Evolutionary conservation across 2,888 invertebrate genomes (phyloP).

Genomic region (Encarsia formosa): DNA sequence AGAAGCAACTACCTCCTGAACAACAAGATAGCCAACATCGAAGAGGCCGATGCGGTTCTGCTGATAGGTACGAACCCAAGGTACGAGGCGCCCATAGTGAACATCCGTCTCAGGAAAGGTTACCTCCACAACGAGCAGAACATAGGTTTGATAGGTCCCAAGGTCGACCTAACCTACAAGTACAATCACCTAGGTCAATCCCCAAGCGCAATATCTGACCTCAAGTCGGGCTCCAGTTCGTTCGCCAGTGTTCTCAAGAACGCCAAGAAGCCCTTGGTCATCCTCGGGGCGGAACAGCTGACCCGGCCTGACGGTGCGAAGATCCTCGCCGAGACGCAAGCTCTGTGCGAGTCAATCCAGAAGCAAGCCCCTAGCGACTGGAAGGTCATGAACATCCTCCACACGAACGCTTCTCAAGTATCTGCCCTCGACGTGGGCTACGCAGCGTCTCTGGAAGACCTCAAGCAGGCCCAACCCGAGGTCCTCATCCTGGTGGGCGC

Average conservation of each 20-base stretch:
- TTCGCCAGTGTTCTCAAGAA: slow-evolving; percentile 65
- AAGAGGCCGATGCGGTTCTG: slow-evolving; percentile 89
- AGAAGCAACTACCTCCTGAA: slow-evolving; percentile 91
- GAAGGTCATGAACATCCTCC: slow-evolving; percentile 90
- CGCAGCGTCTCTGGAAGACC: slow-evolving; percentile 64
- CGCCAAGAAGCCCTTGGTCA: slow-evolving; percentile 85
- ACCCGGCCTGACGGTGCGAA: slow-evolving; percentile 74
- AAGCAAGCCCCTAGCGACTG: slow-evolving; percentile 57
- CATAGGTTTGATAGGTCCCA: slow-evolving; percentile 83
- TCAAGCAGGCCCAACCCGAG: slow-evolving; percentile 64
- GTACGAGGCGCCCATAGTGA: slow-evolving; percentile 94
- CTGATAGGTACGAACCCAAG: slow-evolving; percentile 95
- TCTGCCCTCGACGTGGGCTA: slow-evolving; percentile 96
- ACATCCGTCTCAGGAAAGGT: slow-evolving; percentile 91
- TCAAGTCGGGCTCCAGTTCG: slow-evolving; percentile 69
- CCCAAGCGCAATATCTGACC: slow-evolving; percentile 67
- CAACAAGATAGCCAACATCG: slow-evolving; percentile 81
- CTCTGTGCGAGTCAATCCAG: slow-evolving; percentile 62
- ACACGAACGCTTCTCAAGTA: slow-evolving; percentile 87
- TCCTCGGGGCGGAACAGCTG: slow-evolving; percentile 84
- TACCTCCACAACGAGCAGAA: slow-evolving; percentile 87
- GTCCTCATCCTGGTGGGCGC: slow-evolving; percentile 90
- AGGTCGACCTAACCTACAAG: slow-evolving; percentile 89
- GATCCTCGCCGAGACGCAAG: slow-evolving; percentile 70
- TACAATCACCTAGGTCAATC: slow-evolving; percentile 86